Conservation (phyloP, 2,797 vertebrate genomes). For the Anabacerthia variegaticeps region DNA sequence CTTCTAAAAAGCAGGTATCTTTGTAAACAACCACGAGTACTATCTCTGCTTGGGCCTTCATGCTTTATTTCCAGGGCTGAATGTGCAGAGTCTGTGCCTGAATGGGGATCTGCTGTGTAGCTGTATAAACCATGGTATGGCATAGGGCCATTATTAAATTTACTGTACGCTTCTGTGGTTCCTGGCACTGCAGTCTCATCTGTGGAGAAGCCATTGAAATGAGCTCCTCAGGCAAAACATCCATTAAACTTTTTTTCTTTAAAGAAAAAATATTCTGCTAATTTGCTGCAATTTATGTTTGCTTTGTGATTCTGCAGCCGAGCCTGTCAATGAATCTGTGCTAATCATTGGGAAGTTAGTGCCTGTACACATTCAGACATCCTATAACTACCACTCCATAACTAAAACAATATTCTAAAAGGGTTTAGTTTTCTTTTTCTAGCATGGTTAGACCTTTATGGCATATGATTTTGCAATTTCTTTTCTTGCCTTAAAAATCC, state of each 20-base stretch:
- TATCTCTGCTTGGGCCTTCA: neutral
- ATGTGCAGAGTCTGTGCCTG: neutral
- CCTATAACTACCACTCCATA: neutral
- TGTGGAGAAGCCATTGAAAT: slow-evolving; percentile 6
- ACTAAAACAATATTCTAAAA: slow-evolving; percentile 32
- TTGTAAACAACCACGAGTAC: neutral
- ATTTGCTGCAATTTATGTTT: slow-evolving; percentile 46
- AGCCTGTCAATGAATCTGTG: slow-evolving; percentile 4
- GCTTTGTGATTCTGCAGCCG: slow-evolving; percentile 10
- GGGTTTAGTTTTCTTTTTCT: neutral
- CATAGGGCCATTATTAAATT: slow-evolving; percentile 22
- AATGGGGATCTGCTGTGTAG: neutral
- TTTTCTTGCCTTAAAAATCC: slow-evolving; percentile 35
- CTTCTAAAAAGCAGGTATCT: neutral
- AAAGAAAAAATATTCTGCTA: slow-evolving; percentile 3
- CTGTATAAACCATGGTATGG: neutral
- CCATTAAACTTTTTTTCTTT: slow-evolving; percentile 19
- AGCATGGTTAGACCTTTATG: neutral
- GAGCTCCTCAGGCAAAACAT: slow-evolving; percentile 31
- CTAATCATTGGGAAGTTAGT: slow-evolving; percentile 26
- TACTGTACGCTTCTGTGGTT: neutral
- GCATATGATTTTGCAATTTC: slow-evolving; percentile 5
- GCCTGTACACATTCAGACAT: neutral
- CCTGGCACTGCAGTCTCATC: neutral
- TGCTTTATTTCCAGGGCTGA: neutral